Conservation (phyloP, 2,797 vertebrate species). For the Neopelma chrysocephalum region DNA sequence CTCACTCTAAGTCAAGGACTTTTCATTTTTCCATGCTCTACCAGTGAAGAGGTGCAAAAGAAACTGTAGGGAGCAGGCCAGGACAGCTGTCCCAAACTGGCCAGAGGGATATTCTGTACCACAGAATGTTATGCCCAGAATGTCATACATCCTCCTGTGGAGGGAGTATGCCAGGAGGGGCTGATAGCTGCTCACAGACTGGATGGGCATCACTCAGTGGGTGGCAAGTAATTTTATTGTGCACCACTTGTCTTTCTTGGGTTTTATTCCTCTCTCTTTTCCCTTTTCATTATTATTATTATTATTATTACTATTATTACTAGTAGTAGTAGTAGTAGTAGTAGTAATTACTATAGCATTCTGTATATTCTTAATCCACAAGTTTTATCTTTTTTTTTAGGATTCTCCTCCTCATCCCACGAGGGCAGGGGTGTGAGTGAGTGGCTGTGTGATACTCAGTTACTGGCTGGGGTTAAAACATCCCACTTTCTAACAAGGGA, state of each 20-base stretch:
- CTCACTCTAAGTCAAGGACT: neutral
- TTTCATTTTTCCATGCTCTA: neutral
- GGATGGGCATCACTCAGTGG: neutral
- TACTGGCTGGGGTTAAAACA: neutral
- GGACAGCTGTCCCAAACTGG: neutral
- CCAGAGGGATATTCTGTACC: neutral
- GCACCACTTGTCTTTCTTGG: neutral
- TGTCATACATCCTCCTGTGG: too few relatives aligned
- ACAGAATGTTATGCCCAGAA: neutral
- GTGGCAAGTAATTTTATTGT: neutral
- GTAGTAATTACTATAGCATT: neutral
- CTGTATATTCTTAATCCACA: accelerated
- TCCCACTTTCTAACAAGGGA: neutral
- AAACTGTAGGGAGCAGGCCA: neutral
- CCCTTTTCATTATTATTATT: neutral
- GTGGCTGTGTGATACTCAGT: neutral
- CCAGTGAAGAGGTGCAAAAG: neutral
- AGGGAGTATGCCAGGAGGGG: neutral
- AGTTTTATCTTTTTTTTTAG: neutral
- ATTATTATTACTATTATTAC: too few relatives aligned
- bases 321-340: too few relatives aligned
- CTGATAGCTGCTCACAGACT: neutral
- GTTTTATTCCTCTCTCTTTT: neutral
- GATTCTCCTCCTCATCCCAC: neutral
- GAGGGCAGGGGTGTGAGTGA: neutral